Evolutionary conservation across 2,113 vertebrate genomes (phyloP), one percentile per base, ranked within the genome.

Genomic region (Microcebus griseorufus): DNA sequence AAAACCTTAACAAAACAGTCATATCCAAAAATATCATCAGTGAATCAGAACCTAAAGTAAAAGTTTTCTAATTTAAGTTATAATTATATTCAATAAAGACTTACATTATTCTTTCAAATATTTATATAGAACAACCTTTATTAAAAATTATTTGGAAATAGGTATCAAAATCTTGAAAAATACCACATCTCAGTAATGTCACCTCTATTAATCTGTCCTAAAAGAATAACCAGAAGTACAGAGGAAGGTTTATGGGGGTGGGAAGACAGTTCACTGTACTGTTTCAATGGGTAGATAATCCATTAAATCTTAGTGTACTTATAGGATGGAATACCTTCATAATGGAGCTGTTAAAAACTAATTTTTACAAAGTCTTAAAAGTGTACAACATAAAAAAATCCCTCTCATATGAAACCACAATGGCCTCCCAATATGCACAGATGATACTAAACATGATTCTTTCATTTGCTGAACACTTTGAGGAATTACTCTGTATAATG

Each of bases 341-440:
- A 78, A 95, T 42, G 10, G 29, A 90, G 37, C 6, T 87, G 4
- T 67, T 67, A 93, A 95, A 83, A 67, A 48, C 60, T 64, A 64
- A 72, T 25, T 82, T 87, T 97, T 53, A 90, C 18, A 67, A 58
- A 89, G 42, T 58, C n/a, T 65, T 64, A 7, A 48, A 86, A 94
- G 94, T 53, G 60, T 90, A 51, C 17, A 90, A 90, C 51, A 87
- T 62, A 97, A 94, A 82, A 82, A 62, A 37, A n/a, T 42, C 51
- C 53, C 51, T 62, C 17, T 90, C 45, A 23, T 53, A 53, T 60
- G 76, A 79, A 93, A 80, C 17, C 17, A 0, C 22, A 89, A 92
- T 7, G 37, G 64, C 58, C 25, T 86, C 85, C 10, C 29, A 80
- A 69, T 14, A 58, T 27, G 42, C 45, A 42, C 1, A 90, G 67